phyloP scores from a whole-genome alignment of 2,113 vertebrate genomes.

The Ptilonorhynchus violaceus region DNA sequence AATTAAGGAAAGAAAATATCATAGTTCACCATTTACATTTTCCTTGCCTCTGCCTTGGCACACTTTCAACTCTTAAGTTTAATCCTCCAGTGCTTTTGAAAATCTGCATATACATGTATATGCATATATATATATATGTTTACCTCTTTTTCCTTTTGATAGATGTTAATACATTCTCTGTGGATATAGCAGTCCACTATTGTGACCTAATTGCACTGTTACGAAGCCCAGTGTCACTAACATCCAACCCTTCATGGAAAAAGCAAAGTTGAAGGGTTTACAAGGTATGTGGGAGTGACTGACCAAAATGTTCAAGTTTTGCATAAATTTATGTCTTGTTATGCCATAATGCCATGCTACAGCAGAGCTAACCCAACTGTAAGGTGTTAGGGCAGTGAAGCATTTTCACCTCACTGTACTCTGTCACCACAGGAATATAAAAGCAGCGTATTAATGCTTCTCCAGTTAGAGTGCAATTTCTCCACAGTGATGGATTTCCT shows the following conservation, averaged over 20 bases:
- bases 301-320: not conserved
- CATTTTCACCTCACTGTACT: not conserved
- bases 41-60: not conserved
- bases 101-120: not conserved
- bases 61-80: not conserved
- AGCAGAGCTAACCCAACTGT: not conserved
- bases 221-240: not conserved
- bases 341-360: not conserved
- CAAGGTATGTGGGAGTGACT: not conserved
- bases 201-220: conserved; percentile 16
- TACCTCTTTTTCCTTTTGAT: not conserved
- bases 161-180: not conserved
- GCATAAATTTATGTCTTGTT: not conserved
- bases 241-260: not conserved
- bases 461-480: not conserved
- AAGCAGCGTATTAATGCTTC: not conserved
- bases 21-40: not conserved
- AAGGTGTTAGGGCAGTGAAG: not conserved
- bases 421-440: conserved; percentile 37
- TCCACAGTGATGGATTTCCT: not conserved
- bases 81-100: not conserved
- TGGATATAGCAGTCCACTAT: not conserved
- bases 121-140: not conserved
- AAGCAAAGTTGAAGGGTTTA: not conserved
- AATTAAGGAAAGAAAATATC: not conserved